Evolutionary conservation across 2,888 invertebrate species (phyloP), one percentile per base, ranked within the genome.

Genomic region (Asteroscopus sphinx): DNA sequence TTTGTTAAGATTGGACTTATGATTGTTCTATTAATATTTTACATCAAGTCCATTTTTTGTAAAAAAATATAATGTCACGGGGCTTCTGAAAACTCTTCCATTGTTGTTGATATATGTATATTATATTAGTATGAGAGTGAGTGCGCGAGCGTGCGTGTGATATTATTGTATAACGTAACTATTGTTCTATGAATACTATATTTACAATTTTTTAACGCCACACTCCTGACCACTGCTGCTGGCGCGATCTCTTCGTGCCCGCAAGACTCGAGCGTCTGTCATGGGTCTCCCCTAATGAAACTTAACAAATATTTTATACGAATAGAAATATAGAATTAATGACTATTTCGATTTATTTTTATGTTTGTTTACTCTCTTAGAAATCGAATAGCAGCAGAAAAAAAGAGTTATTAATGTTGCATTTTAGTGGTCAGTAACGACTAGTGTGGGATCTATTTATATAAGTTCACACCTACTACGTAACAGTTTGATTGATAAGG

Each of bases 21-120:
- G 30, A 65, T 71, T 56, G 60, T 69, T 63, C 45, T 45, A 54
- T 67, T 72, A 42, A 56, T 74, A 64, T 60, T 71, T 68, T 70
- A 63, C 42, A 63, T 63, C 59, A 51, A 75, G 66, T 60, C 61
- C 48, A 61, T 59, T 79, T 83, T 83, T 79, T 72, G 75, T 80
- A 78, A 64, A 76, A 76, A 67, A 77, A 80, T 79, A 58, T 85
- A 79, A 81, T 76, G 71, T 84, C 82, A 79, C 79, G 82, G 90
- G 86, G 88, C 89, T 92, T 91, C 91, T 89, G 79, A 87, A 72
- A 82, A 86, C 77, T 91, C 92, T 93, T 93, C 92, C 92, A 92
- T 89, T 90, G 85, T 91, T 91, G 83, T 86, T 86, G 80, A 83
- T 81, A 81, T 81, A 79, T 80, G 76, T 66, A 76, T 69, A 76